Conservation (phyloP, 2,797 vertebrate species). For the Enteromius mattozi region DNA sequence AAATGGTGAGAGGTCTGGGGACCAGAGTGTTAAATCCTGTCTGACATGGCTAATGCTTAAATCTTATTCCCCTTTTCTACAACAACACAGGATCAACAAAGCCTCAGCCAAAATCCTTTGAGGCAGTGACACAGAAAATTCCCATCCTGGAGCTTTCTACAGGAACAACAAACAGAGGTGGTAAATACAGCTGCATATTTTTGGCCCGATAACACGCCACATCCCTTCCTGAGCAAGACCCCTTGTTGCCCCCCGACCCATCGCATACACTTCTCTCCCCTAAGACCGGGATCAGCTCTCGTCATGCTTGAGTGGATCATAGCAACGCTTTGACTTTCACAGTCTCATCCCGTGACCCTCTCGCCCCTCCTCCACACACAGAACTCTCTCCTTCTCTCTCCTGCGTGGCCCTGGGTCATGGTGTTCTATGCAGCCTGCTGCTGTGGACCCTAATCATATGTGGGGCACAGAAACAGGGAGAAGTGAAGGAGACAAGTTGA, state of each 20-base stretch:
- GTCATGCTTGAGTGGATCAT: slow-evolving; percentile 67
- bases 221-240: slow-evolving; percentile 38
- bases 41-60: slow-evolving; percentile 86
- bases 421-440: slow-evolving; percentile 9
- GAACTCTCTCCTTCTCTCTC: slow-evolving; percentile 29
- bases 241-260: not conserved
- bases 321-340: slow-evolving; percentile 64
- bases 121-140: slow-evolving; percentile 96
- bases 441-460: slow-evolving; percentile 26
- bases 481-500: not conserved
- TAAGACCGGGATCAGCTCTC: slow-evolving; percentile 64
- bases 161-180: slow-evolving; percentile 86
- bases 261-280: slow-evolving; percentile 49
- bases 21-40: slow-evolving; percentile 80
- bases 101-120: slow-evolving; percentile 90
- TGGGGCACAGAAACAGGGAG: slow-evolving; percentile 17
- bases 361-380: slow-evolving; percentile 5
- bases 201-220: slow-evolving; percentile 79
- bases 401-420: slow-evolving; percentile 38
- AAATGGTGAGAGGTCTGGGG: slow-evolving; percentile 62
- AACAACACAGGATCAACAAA: slow-evolving; percentile 89
- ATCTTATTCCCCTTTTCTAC: slow-evolving; percentile 77
- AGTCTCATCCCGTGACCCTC: slow-evolving; percentile 63
- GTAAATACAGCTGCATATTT: slow-evolving; percentile 92
- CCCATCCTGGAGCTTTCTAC: slow-evolving; percentile 85